phyloP scores from a whole-genome alignment of 2,113 vertebrate species.

The Saimiri boliviensis region DNA sequence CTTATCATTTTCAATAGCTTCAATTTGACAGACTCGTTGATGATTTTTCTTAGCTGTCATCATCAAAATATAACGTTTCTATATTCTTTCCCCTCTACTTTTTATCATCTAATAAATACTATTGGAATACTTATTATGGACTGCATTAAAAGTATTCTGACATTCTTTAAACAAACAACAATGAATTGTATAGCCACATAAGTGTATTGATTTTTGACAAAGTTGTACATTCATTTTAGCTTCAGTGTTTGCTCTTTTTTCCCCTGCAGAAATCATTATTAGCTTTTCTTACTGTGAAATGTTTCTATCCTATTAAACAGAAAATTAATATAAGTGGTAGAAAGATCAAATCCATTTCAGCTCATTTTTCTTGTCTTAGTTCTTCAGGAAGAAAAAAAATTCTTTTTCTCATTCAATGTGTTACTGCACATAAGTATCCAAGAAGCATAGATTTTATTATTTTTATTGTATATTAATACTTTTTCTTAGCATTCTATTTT shows the following conservation, averaged over 20 bases:
- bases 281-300: not conserved
- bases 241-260: not conserved
- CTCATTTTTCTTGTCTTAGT: not conserved
- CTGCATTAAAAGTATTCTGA: not conserved
- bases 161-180: not conserved
- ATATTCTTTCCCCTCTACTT: not conserved
- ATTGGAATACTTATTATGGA: not conserved
- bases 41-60: conserved; percentile 30
- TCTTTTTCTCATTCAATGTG: not conserved
- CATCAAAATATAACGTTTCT: not conserved
- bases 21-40: not conserved
- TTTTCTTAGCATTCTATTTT: not conserved
- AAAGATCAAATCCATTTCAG: not conserved
- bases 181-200: not conserved
- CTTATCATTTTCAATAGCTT: not conserved
- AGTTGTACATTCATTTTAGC: not conserved
- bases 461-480: not conserved
- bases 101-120: not conserved
- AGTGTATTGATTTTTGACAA: not conserved
- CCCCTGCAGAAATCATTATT: not conserved
- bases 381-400: not conserved
- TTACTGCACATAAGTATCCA: not conserved
- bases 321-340: not conserved
- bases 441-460: not conserved
- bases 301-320: not conserved